Base-by-base conservation (phyloP, 2,888 invertebrate species). In the Plebejus argus region DNA sequence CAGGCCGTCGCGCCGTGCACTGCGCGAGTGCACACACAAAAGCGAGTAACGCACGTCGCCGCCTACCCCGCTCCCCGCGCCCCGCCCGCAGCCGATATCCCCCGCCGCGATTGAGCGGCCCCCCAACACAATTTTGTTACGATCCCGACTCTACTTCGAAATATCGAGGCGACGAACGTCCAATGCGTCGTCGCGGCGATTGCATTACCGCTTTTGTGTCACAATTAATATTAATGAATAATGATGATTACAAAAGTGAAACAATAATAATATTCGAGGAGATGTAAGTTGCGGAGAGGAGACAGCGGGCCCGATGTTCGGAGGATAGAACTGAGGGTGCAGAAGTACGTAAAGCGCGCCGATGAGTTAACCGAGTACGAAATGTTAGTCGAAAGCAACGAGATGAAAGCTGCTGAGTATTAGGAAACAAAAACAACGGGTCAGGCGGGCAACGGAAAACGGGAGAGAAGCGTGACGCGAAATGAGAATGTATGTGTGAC, bases 121-220 rank as follows among this genome's bases (percentile, higher is more conserved):
- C 82, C 78, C 78, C 80, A 85, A 81, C 88, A 86, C 87, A 89
- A 89, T 90, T 90, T 91, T 83, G 86, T 83, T 81, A 84, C 86
- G 84, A 20, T 66, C 28, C 12, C 66, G 86, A 85, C 85, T 84
- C 84, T 80, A 81, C 81, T 82, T 82, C 76, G 78, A 66, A 83
- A 83, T 81, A 83, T 85, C 82, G 83, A 82, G 86, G 88, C 87
- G 87, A 86, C 86, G 82, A 83, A 81, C 49, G 23, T 80, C 82
- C 28, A 66, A 33, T 90, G 91, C 92, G 93, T 92, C 90, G 85
- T 89, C 86, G 88, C 89, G 89, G 92, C 93, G 93, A 93, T 92
- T 94, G 93, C 94, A 92, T 94, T 93, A 93, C 91, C 93, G 94
- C 94, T 94, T 94, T 94, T 94, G 94, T 93, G 93, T 91, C 88